Evolutionary conservation across 2,113 vertebrate species (phyloP), one percentile per base, ranked within the genome.

Genomic region (Ahaetulla prasina): DNA sequence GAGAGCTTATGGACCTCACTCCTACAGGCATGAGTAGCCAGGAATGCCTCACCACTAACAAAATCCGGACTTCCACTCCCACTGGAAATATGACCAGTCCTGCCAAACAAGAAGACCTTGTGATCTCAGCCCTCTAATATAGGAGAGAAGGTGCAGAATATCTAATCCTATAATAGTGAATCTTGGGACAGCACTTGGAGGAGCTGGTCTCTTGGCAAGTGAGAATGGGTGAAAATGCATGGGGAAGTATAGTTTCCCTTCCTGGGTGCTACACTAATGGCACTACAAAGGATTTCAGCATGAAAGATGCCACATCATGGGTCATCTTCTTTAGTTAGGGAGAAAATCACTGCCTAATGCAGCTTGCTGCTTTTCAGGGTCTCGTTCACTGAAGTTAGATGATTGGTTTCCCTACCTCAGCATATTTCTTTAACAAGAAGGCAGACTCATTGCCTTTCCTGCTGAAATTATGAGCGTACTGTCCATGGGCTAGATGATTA

Each of bases 1-100:
- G 99, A 88, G 99, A 99, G 95, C 98, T 99, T 94, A 99, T 98
- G 96, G 99, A 99, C 98, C 98, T 99, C 93, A 99, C 98, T 9
- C 99, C 99, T 53, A 98, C 98, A 0, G 98, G 98, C 3, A 97
- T 98, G 94, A 98, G 98, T 97, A 98, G 98, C 97, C 98, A 98
- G 98, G 98, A 97, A 86, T 97, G 95, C 96, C 97, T 98, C 86
- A 98, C 98, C 7, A 97, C 97, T 1, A 98, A 98, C 96, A 97
- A 98, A 94, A 97, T 98, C 97, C 98, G 98, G 98, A 99, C 98
- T 98, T 98, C 98, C 52, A 96, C 98, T 92, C 98, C 98, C 84
- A 95, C 98, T 0, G 98, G 98, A 93, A 96, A 54, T 0, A 95
- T 96, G 93, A 96, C 97, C 95, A 97, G 97, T 95, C 97, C 97